Conservation (phyloP, 2,113 vertebrate species). For the Ameiurus melas region DNA sequence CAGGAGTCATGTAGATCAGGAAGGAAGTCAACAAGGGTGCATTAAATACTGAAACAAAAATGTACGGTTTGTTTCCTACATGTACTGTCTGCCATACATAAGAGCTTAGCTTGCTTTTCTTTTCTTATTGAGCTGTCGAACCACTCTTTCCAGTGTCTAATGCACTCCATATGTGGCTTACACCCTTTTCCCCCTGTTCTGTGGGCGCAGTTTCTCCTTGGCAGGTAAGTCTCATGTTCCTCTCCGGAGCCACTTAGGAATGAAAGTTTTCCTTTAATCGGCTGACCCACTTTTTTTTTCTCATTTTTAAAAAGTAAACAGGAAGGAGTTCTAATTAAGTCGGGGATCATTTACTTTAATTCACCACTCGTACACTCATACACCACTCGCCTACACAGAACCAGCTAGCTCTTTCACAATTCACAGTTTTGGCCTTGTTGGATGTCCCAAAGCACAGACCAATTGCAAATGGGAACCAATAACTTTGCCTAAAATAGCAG, state of each 20-base stretch:
- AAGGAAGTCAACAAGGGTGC: background rate
- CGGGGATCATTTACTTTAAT: conserved; percentile 60
- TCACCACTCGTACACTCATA: conserved; percentile 35
- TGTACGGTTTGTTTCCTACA: background rate
- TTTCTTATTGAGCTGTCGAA: conserved; percentile 37
- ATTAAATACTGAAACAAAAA: background rate
- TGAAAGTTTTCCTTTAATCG: conserved; percentile 9
- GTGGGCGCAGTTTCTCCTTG: conserved; percentile 9
- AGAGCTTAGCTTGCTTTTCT: conserved; percentile 61
- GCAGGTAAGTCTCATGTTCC: conserved; percentile 26
- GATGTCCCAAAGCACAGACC: conserved; percentile 55
- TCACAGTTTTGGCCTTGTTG: conserved; percentile 56
- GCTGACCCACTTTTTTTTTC: conserved; percentile 17
- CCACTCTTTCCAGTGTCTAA: conserved; percentile 28
- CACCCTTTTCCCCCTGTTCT: background rate
- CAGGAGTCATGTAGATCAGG: background rate
- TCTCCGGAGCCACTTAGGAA: background rate
- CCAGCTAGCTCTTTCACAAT: conserved; percentile 37
- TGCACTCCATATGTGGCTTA: conserved; percentile 27
- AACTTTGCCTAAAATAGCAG: conserved; percentile 59
- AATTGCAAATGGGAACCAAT: conserved; percentile 57
- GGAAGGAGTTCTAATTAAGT: conserved; percentile 53
- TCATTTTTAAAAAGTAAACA: conserved; percentile 16
- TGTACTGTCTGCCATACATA: conserved; percentile 48
- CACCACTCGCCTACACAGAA: background rate